Conservation (phyloP, 2,888 invertebrate species). For the Eupithecia vulgata region DNA sequence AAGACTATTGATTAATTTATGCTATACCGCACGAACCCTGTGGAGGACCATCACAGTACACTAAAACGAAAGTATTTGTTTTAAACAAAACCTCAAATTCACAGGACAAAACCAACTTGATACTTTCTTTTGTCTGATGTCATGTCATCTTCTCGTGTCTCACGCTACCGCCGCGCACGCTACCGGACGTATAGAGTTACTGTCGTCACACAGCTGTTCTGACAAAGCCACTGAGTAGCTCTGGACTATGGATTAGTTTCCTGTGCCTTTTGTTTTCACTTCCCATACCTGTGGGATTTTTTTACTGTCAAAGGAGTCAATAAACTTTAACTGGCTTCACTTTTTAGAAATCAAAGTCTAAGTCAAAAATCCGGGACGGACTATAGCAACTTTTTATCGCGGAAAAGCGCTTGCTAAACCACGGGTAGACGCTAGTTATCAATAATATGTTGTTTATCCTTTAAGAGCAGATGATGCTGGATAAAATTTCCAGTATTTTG, state of each 20-base stretch:
- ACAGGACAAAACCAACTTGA: constrained; percentile 13
- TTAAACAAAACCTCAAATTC: not conserved
- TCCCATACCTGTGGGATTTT: constrained; percentile 6
- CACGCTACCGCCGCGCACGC: constrained; percentile 15
- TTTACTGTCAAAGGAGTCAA: not conserved
- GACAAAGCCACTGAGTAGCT: constrained; percentile 37
- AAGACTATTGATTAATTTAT: too few species aligned
- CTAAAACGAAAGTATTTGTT: not conserved
- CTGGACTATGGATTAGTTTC: constrained; percentile 29
- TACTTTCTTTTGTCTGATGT: constrained; percentile 27
- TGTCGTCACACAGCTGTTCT: constrained; percentile 43
- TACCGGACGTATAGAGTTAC: constrained; percentile 57
- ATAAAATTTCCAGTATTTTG: too few species aligned
- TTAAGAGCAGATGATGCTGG: too few species aligned
- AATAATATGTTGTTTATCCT: too few species aligned
- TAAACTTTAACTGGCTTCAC: not conserved
- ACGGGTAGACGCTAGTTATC: too few species aligned
- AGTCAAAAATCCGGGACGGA: too few species aligned
- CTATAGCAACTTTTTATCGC: too few species aligned
- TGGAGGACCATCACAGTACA: too few species aligned
- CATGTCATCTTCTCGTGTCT: constrained; percentile 18
- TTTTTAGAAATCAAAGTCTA: not conserved
- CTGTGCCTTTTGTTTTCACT: constrained; percentile 29
- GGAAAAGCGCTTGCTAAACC: too few species aligned
- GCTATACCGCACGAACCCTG: too few species aligned